phyloP scores from a whole-genome alignment of 2,888 invertebrate species.

The Argynnis bischoffii region DNA sequence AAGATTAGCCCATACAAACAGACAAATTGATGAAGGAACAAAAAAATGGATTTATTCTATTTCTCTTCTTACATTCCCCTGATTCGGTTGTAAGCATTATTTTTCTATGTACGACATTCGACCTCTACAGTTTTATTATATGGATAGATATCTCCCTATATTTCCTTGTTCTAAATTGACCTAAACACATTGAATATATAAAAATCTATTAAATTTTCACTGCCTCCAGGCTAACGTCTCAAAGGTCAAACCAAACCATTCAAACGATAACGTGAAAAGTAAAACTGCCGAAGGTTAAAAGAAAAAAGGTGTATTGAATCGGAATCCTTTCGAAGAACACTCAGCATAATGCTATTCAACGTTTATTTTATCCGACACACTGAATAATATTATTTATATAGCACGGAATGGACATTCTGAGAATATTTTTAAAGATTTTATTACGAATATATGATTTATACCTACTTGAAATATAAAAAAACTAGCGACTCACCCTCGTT shows the following conservation, averaged over 20 bases:
- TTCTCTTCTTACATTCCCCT: no score
- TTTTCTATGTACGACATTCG: no score
- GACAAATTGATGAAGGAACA: no score
- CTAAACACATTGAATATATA: conserved; percentile 2
- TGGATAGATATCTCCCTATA: no score
- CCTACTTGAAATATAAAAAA: neutral
- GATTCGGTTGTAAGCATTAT: no score
- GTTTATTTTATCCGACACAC: conserved; percentile 58
- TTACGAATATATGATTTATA: no score
- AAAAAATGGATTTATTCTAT: no score
- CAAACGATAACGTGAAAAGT: conserved; percentile 35
- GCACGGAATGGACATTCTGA: neutral
- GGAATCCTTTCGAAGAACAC: conserved; percentile 62
- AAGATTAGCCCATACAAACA: no score
- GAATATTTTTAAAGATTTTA: conserved; percentile 1
- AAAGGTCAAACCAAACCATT: conserved; percentile 33
- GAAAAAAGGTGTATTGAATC: conserved; percentile 55
- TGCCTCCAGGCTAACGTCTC: conserved; percentile 27
- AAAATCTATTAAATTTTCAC: conserved; percentile 17
- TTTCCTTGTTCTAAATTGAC: neutral
- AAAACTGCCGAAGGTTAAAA: conserved; percentile 39
- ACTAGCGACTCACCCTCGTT: no score
- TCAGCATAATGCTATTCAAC: conserved; percentile 63
- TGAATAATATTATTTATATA: conserved; percentile 56
- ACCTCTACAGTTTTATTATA: no score